A percentile compares a stretch with the other conserved stretches of the same genome.
Conservation (phyloP, 2,113 vertebrate genomes). For the Oryzias melastigma region DNA sequence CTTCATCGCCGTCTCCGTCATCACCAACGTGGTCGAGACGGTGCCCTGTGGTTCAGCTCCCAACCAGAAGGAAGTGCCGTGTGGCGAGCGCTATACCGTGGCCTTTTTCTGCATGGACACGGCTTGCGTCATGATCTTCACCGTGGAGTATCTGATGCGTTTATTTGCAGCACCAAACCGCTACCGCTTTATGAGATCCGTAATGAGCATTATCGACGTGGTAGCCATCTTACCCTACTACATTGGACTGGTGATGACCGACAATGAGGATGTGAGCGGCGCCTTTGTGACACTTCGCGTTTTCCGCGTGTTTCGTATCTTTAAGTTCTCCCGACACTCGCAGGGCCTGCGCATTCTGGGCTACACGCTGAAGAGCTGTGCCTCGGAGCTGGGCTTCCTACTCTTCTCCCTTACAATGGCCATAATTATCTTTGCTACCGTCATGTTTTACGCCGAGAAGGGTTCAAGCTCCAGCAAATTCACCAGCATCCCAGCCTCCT, state of each 20-base stretch:
- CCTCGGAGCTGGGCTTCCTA: constrained; percentile 96
- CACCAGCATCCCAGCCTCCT: constrained; percentile 98
- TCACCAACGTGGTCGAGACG: constrained; percentile 98
- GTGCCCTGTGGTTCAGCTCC: constrained; percentile 88
- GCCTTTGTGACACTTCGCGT: constrained; percentile 96
- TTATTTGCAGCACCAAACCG: constrained; percentile 95
- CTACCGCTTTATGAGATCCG: constrained; percentile 94
- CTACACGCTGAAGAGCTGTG: constrained; percentile 98
- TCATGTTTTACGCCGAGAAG: constrained; percentile 99
- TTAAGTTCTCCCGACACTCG: constrained; percentile 98
- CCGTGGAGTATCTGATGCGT: constrained; percentile 94
- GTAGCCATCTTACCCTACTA: constrained; percentile 99
- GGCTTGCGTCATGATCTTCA: constrained; percentile 98
- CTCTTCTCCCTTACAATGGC: constrained; percentile 99
- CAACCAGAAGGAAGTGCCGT: constrained; percentile 91
- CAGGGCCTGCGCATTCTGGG: constrained; percentile 97
- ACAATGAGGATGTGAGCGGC: constrained; percentile 97
- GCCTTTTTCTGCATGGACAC: constrained; percentile 99
- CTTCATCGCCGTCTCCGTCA: constrained; percentile 97
- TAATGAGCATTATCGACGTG: constrained; percentile 98
- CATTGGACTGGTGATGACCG: constrained; percentile 97
- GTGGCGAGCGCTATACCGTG: constrained; percentile 92
- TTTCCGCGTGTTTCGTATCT: constrained; percentile 97
- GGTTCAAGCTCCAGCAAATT: constrained; percentile 98
- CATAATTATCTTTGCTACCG: constrained; percentile 99